phyloP scores from a whole-genome alignment of 2,888 invertebrate genomes.

The Cryptocheilus praepositus region DNA sequence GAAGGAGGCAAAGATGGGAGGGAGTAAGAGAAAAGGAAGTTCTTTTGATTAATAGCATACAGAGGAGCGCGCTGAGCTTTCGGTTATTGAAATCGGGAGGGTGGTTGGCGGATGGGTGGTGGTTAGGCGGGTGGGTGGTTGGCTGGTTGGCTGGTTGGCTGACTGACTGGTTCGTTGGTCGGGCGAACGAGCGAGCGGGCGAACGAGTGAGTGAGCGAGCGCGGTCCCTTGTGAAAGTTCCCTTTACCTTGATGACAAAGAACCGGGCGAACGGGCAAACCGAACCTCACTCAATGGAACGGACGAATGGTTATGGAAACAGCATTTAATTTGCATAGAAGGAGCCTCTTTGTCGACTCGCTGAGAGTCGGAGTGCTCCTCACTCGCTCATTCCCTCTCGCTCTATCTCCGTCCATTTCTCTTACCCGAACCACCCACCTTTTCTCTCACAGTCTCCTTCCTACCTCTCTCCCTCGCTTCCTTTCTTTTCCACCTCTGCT shows the following conservation, averaged over 20 bases:
- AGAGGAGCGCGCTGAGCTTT: slow-evolving; percentile 59
- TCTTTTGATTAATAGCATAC: slow-evolving; percentile 70
- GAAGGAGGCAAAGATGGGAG: slow-evolving; percentile 31
- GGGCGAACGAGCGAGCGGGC: too few species aligned
- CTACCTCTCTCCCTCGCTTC: slow-evolving; percentile 21
- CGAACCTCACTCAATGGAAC: slow-evolving; percentile 74
- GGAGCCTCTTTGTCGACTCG: slow-evolving; percentile 72
- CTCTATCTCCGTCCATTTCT: slow-evolving; percentile 18
- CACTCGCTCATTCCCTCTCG: slow-evolving; percentile 37
- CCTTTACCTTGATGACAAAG: slow-evolving; percentile 74
- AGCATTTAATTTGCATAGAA: slow-evolving; percentile 75
- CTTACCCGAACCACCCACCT: background rate
- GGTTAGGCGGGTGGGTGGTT: slow-evolving; percentile 43
- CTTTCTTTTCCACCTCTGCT: slow-evolving; percentile 16
- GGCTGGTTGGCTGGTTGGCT: slow-evolving; percentile 31
- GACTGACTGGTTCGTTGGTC: slow-evolving; percentile 48
- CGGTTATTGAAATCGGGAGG: slow-evolving; percentile 69
- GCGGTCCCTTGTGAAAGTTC: slow-evolving; percentile 70
- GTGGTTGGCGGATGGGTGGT: slow-evolving; percentile 50
- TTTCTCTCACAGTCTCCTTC: slow-evolving; percentile 1
- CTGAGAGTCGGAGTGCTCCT: slow-evolving; percentile 56
- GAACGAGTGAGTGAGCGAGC: too few species aligned
- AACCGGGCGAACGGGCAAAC: slow-evolving; percentile 65
- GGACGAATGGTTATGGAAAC: slow-evolving; percentile 75
- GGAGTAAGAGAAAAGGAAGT: slow-evolving; percentile 48